A percentile compares a stretch with the other conserved stretches of the same genome.
phyloP scores from a whole-genome alignment of 1,140 invertebrate genomes.

The Scaptomyza hsui region DNA sequence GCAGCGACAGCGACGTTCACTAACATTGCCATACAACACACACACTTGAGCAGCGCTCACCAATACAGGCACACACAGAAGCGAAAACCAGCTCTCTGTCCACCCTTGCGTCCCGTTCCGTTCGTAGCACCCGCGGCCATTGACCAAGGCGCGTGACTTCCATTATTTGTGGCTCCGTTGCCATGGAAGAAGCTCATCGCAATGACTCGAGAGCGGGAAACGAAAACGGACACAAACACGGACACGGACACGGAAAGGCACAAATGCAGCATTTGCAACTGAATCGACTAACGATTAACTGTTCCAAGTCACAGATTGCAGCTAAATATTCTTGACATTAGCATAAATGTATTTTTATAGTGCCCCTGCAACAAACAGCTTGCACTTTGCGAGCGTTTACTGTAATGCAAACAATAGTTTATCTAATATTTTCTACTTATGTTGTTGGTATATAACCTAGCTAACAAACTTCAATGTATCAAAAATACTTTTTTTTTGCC shows the following conservation, averaged over 20 bases:
- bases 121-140: slow-evolving; percentile 10
- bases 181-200: slow-evolving; percentile 43
- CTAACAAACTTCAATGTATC: background rate
- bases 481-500: slow-evolving; percentile 29
- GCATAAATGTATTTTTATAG: too few species aligned
- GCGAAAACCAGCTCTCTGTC: slow-evolving; percentile 15
- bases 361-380: too few species aligned
- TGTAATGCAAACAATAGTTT: too few species aligned
- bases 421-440: background rate
- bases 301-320: background rate
- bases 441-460: background rate
- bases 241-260: background rate
- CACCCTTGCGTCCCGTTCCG: background rate
- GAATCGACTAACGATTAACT: background rate
- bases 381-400: too few species aligned
- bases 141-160: slow-evolving; percentile 60
- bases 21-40: too few species aligned
- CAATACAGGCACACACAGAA: background rate
- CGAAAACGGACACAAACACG: background rate
- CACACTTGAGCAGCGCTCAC: slow-evolving; percentile 16
- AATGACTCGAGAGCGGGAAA: slow-evolving; percentile 11
- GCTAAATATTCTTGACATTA: background rate
- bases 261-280: slow-evolving; percentile 31
- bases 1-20: slow-evolving; percentile 33
- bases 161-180: slow-evolving; percentile 54